These are phyloP conservation scores for Cheilosia impressa DNA, from an alignment of 2,888 invertebrate species.

Conservation along the genomic window DNA sequence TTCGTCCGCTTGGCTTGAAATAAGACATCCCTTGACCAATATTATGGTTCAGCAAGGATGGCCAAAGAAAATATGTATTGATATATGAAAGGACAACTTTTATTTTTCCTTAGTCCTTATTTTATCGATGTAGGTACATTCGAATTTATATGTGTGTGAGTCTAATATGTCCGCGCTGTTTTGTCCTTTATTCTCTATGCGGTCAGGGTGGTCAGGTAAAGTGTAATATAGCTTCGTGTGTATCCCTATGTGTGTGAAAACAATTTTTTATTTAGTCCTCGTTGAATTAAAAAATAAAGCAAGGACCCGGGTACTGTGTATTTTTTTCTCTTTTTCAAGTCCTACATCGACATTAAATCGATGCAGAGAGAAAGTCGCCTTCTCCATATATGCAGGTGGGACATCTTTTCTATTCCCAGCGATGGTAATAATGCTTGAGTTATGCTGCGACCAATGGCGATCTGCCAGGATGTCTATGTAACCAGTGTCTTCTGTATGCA, in stretches of 20 bases:
- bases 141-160: conserved; percentile 23
- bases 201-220: conserved; percentile 71
- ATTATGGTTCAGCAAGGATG: conserved; percentile 75
- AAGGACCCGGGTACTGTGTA: conserved; percentile 35
- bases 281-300: conserved; percentile 72
- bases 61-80: conserved; percentile 75
- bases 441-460: conserved; percentile 77
- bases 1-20: conserved; percentile 56
- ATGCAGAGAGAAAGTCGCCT: conserved; percentile 57
- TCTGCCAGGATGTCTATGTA: conserved; percentile 77
- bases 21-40: conserved; percentile 75
- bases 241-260: conserved; percentile 41
- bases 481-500: conserved; percentile 77
- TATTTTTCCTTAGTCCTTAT: conserved; percentile 64
- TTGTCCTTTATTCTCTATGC: conserved; percentile 37
- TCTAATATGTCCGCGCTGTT: conserved; percentile 16
- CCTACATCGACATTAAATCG: conserved; percentile 68
- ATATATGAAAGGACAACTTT: conserved; percentile 75
- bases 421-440: conserved; percentile 75
- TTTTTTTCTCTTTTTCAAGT: conserved; percentile 36
- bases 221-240: conserved; percentile 28
- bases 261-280: conserved; percentile 63
- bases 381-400: conserved; percentile 69
- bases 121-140: conserved; percentile 55
- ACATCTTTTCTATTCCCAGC: conserved; percentile 74